Percentiles rank a stretch among this genome's conserved stretches.
Evolutionary conservation across 2,888 invertebrate species (phyloP).

Genomic region (Parnassius mnemosyne): DNA sequence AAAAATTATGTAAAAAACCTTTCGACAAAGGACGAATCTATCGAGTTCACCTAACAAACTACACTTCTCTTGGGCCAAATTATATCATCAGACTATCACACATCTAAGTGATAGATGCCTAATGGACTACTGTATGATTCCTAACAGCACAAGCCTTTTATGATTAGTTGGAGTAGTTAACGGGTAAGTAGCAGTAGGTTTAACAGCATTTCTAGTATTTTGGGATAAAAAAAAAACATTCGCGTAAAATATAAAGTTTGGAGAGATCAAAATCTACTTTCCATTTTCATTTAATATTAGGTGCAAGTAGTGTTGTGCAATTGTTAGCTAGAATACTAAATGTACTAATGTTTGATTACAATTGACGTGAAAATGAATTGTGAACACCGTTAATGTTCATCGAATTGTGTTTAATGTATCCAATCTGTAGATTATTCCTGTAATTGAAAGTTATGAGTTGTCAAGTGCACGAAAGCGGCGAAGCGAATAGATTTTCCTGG

Average conservation of each 20-base stretch:
- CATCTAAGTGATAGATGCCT: too few relatives aligned
- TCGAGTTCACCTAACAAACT: too few relatives aligned
- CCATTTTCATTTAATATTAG: background rate
- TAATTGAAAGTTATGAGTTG: constrained; percentile 27
- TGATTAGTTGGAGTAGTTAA: too few relatives aligned
- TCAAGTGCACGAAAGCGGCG: constrained; percentile 30
- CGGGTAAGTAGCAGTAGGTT: too few relatives aligned
- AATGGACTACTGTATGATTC: too few relatives aligned
- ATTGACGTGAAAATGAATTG: background rate
- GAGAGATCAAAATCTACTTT: background rate
- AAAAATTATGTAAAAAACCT: too few relatives aligned
- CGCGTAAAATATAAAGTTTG: constrained; percentile 5
- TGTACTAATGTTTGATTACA: background rate
- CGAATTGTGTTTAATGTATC: background rate
- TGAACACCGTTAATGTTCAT: constrained; percentile 3
- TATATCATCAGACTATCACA: too few relatives aligned
- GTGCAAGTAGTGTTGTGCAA: background rate
- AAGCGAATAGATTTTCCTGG: constrained; percentile 57
- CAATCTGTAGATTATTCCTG: constrained; percentile 7
- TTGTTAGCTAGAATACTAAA: background rate
- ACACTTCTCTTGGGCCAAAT: too few relatives aligned
- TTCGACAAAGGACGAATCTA: too few relatives aligned
- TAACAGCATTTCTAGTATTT: too few relatives aligned
- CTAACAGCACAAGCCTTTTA: too few relatives aligned
- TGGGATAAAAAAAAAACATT: background rate